Percentiles rank a stretch among this genome's conserved stretches.
phyloP scores from a whole-genome alignment of 2,888 invertebrate species.

The Eupithecia abbreviata region DNA sequence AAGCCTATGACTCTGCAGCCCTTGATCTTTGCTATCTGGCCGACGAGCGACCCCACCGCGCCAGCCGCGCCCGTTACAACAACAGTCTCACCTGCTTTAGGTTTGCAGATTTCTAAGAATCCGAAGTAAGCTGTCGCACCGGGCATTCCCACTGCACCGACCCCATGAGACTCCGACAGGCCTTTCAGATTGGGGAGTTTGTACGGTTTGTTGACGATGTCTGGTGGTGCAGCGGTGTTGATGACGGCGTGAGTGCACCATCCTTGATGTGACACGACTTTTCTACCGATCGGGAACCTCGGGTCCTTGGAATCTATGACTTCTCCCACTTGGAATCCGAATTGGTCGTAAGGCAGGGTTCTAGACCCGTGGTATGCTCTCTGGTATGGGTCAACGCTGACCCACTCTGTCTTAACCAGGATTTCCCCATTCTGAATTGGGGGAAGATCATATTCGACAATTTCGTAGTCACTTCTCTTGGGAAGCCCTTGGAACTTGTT shows the following conservation, averaged over 20 bases:
- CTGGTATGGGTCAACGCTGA: conserved; percentile 65
- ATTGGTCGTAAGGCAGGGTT: conserved; percentile 48
- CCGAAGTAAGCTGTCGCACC: conserved; percentile 90
- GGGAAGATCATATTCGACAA: conserved; percentile 85
- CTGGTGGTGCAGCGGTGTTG: conserved; percentile 32
- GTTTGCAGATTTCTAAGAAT: conserved; percentile 87
- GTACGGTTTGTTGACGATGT: conserved; percentile 48
- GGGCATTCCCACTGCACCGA: conserved; percentile 87
- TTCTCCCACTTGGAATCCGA: conserved; percentile 54
- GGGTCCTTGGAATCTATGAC: conserved; percentile 69
- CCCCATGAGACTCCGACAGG: conserved; percentile 79
- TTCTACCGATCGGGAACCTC: conserved; percentile 84
- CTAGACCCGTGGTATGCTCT: conserved; percentile 51
- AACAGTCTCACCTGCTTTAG: conserved; percentile 88
- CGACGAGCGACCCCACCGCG: conserved; percentile 85
- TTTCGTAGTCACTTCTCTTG: conserved; percentile 82
- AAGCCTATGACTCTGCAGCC: conserved; percentile 78
- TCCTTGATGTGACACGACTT: conserved; percentile 85
- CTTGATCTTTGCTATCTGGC: conserved; percentile 85
- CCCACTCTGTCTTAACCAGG: conserved; percentile 59
- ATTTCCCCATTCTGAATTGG: conserved; percentile 83
- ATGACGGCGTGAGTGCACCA: conserved; percentile 84
- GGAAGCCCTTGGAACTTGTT: conserved; percentile 84
- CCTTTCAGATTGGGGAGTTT: conserved; percentile 83
- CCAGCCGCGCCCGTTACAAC: conserved; percentile 90